Evolutionary conservation across 2,113 vertebrate species (phyloP), one percentile per base, ranked within the genome.

Genomic region (Acanthisitta chloris): DNA sequence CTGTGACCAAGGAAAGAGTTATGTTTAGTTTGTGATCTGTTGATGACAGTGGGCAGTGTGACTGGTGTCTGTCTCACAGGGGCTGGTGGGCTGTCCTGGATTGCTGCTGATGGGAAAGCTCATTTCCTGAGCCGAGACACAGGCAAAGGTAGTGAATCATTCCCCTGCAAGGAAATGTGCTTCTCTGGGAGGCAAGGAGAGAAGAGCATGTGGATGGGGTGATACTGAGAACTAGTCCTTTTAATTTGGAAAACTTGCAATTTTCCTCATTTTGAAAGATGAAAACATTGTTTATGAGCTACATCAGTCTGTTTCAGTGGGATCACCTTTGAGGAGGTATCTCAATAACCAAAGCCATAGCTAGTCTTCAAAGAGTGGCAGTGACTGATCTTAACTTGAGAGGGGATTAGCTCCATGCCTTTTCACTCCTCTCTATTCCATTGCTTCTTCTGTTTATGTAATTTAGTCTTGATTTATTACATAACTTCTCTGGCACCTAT

Each of bases 391-490:
- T 71, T 84, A 62, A 45, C 51, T 51, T 36, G 51, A 40, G 59
- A 88, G 64, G 28, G 18, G 14, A 62, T 73, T 25, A 65, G 31
- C 46, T 84, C 49, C 0, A 1, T 86, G 54, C 43, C 57, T 94
- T 78, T 83, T 66, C 4, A 0, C 49, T 88, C 55, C 18, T 80
- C 61, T 73, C 26, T 62, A 25, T 93, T 49, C 36, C 33, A 46
- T n/a, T 70, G 54, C 82, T 86, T 62, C 81, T 92, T 62, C 81
- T 92, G 71, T 95, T 88, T 77, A 85, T 88, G 59, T 83, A 77
- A 86, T 76, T 91, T 85, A 73, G 57, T 88, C 49, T 77, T 57
- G 42, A 67, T 82, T 72, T 92, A 48, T 81, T 95, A 73, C 43
- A 15, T 94, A 92, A 92, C 48, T 64, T 76, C 48, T 70, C 83